A percentile compares a stretch with the other conserved stretches of the same genome.
These are phyloP conservation scores for Mimumesa dahlbomi DNA, from an alignment of 2,888 invertebrate genomes.

Conservation along the genomic window DNA sequence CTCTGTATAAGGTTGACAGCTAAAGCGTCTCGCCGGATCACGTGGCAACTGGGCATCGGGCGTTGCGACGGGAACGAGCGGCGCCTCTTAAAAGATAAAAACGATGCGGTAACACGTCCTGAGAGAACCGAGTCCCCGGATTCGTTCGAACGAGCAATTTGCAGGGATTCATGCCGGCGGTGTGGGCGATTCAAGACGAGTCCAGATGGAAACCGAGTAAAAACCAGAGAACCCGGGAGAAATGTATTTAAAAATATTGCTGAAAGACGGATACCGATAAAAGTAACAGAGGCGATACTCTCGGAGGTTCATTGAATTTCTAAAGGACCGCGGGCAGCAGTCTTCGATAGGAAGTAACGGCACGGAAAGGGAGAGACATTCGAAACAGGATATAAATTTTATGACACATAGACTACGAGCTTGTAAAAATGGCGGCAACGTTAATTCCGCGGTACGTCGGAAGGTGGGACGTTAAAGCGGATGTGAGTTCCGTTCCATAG, in stretches of 20 bases:
- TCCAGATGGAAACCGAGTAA: neutral
- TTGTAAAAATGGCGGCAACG: constrained; percentile 66
- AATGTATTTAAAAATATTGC: no score
- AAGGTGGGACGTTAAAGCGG: constrained; percentile 16
- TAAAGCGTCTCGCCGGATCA: no score
- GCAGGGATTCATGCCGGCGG: constrained; percentile 16
- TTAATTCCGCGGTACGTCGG: constrained; percentile 53
- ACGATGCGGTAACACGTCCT: constrained; percentile 1
- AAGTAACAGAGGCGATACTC: constrained; percentile 41
- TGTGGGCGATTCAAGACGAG: neutral
- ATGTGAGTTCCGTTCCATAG: no score
- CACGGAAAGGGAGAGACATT: constrained; percentile 32
- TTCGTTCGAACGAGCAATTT: constrained; percentile 27
- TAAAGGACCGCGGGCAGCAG: constrained; percentile 28
- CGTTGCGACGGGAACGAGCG: no score
- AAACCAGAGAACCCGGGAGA: neutral
- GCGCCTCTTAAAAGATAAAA: neutral
- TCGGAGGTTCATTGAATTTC: constrained; percentile 36
- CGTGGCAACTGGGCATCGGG: no score
- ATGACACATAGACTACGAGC: constrained; percentile 64
- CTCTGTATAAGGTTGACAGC: no score
- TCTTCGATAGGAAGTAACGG: neutral
- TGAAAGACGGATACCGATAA: constrained; percentile 46
- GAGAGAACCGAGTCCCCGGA: neutral
- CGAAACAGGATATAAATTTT: constrained; percentile 65